phyloP scores from a whole-genome alignment of 2,888 invertebrate genomes.

The Penaeus monodon region DNA sequence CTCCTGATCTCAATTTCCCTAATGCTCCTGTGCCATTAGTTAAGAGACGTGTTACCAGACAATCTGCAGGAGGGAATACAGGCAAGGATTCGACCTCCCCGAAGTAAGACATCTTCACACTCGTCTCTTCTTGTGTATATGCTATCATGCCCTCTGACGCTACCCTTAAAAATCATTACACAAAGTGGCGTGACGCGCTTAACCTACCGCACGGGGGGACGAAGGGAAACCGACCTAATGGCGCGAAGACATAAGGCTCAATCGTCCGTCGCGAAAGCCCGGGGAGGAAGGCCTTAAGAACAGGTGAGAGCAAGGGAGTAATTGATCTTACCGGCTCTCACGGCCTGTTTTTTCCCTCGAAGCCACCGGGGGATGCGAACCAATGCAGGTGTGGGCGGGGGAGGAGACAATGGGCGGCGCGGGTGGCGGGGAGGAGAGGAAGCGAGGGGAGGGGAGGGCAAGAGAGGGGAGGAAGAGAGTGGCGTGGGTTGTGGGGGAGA shows the following conservation, averaged over 20 bases:
- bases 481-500: neutral
- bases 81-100: neutral
- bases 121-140: slow-evolving; percentile 3
- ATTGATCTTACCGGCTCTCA: slow-evolving; percentile 38
- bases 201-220: neutral
- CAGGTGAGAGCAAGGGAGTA: slow-evolving; percentile 26
- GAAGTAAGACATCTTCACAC: slow-evolving; percentile 26
- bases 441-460: neutral
- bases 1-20: neutral
- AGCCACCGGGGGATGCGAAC: slow-evolving; percentile 47
- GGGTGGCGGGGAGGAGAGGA: neutral
- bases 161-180: slow-evolving; percentile 36
- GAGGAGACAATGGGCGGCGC: slow-evolving; percentile 36
- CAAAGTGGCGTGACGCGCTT: slow-evolving; percentile 23
- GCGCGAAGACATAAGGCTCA: neutral
- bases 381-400: slow-evolving; percentile 36
- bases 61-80: no score
- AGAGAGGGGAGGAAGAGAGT: neutral
- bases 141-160: slow-evolving; percentile 23
- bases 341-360: slow-evolving; percentile 34
- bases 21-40: no score
- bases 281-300: neutral
- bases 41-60: no score
- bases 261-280: neutral
- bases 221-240: neutral